Conservation (phyloP, 92 coral and sea anemone species). For the Phenganax stokvisi region DNA sequence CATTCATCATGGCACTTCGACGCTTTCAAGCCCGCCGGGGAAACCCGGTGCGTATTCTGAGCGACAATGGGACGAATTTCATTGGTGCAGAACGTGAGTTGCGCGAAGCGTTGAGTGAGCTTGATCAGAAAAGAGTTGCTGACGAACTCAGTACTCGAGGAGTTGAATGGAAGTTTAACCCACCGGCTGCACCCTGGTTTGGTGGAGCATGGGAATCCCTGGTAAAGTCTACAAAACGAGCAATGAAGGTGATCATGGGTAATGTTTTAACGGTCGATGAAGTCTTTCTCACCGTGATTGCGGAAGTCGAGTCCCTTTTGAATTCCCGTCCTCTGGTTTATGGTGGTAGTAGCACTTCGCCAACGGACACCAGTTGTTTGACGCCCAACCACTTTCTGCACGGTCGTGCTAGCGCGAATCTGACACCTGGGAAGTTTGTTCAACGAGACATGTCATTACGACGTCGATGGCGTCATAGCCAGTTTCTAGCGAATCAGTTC, state of each 20-base stretch:
- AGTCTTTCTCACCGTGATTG: constrained; percentile 32
- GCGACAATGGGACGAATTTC: constrained; percentile 50
- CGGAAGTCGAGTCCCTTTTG: constrained; percentile 34
- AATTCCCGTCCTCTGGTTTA: constrained; percentile 42
- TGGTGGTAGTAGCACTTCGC: constrained; percentile 46
- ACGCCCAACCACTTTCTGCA: constrained; percentile 44
- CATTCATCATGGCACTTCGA: constrained; percentile 47
- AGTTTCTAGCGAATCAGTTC: no score
- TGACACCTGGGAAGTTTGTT: constrained; percentile 31
- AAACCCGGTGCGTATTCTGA: constrained; percentile 33
- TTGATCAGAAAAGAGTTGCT: constrained; percentile 36
- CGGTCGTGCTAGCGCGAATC: constrained; percentile 36
- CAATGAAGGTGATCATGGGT: constrained; percentile 50
- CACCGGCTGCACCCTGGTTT: constrained; percentile 53
- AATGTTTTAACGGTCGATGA: constrained; percentile 44
- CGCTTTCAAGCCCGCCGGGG: constrained; percentile 53
- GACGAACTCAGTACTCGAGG: constrained; percentile 40
- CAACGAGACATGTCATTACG: constrained; percentile 28
- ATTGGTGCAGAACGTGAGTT: constrained; percentile 44
- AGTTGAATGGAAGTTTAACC: constrained; percentile 40
- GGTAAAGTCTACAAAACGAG: constrained; percentile 44
- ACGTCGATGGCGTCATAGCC: neutral
- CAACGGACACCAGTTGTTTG: constrained; percentile 31
- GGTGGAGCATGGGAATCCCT: constrained; percentile 50
- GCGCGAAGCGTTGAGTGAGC: constrained; percentile 21